Evolutionary conservation across 2,113 vertebrate species (phyloP).

Genomic region (Aplodontia rufa): DNA sequence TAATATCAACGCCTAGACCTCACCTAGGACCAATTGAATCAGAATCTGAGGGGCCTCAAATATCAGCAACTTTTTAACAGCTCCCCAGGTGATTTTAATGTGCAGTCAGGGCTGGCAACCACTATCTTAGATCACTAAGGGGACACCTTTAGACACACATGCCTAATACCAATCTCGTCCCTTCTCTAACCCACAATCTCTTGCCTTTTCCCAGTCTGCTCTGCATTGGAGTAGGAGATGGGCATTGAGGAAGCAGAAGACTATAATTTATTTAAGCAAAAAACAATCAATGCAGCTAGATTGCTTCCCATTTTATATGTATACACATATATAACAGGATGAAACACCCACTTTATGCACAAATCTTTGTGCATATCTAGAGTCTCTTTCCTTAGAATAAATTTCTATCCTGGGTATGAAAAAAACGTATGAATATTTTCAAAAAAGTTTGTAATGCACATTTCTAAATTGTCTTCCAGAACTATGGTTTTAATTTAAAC

Average conservation of each 20-base stretch:
- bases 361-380: background rate
- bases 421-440: background rate
- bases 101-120: background rate
- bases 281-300: background rate
- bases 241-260: background rate
- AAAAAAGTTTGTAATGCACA: background rate
- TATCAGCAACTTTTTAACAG: background rate
- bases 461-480: background rate
- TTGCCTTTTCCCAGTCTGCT: background rate
- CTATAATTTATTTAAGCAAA: background rate
- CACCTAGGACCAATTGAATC: background rate
- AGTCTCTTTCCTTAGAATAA: constrained; percentile 15
- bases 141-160: background rate
- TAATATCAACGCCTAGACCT: background rate
- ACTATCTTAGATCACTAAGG: background rate
- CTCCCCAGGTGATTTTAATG: background rate
- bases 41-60: background rate
- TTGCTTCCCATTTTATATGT: background rate
- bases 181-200: background rate
- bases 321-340: background rate
- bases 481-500: background rate
- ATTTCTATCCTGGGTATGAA: background rate
- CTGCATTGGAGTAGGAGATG: background rate
- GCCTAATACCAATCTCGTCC: background rate
- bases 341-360: background rate